Base-by-base conservation (phyloP, 37 sponge, comb jelly and placozoan genomes). In the Spongilla lacustris region DNA sequence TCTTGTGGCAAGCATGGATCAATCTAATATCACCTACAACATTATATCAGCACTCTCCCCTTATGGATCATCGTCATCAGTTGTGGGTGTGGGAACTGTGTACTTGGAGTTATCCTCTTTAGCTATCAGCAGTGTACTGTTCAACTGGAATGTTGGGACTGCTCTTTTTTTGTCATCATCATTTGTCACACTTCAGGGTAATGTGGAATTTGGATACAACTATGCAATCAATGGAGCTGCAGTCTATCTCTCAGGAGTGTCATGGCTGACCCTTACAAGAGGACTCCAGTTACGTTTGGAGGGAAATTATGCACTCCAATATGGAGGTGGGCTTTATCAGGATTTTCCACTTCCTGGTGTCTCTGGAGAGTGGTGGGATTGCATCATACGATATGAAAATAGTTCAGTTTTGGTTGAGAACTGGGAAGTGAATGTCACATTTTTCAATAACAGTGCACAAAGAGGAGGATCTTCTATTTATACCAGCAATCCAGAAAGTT, bases 251-350 rank as follows among this genome's bases (percentile, higher is more conserved):
- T 25, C 74, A 30, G 84, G 74, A 22, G 24, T 69, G n/a, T 83
- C 84, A 27, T 83, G 75, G 75, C 33, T 83, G 33, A 46, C 19
- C 17, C 50, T 83, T 26, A 26, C 22, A 21, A 50, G 24, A 30
- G 75, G 71, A 23, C 49, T 83, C 27, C 27, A 74, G 19, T 26
- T 83, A 27, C 27, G 36, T 10, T 83, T 83, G 33, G 12, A 26
- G 24, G 23, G 74, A 22, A 83, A 83, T 66, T 14, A 35, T 72
- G 84, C 84, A 14, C 46, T 72, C 29, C 50, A 74, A 73, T 32
- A 35, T 69, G 84, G 84, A 74, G 84, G 75, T 73, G 84, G 75
- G 25, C 73, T 83, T 22, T 83, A 83, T 58, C 74, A 83, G 2
- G 71, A 34, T 14, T 48, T 29, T n/a, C 35, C 74, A 10, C 26